A percentile compares a stretch with the other conserved stretches of the same genome.
These are phyloP conservation scores for Miniopterus natalensis DNA, from an alignment of 2,113 vertebrate species.

Conservation along the genomic window DNA sequence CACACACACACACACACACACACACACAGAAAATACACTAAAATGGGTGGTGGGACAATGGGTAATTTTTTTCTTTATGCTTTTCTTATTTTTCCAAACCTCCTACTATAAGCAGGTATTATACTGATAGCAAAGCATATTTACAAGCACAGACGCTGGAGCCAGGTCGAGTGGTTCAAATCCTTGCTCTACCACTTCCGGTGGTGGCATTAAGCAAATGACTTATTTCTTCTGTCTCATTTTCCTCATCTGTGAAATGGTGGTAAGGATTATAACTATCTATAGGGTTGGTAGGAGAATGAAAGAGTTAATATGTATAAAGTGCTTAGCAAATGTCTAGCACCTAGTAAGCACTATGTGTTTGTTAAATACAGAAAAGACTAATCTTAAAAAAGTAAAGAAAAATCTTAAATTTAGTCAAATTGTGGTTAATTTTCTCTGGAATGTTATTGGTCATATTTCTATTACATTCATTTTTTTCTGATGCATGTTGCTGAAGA, in stretches of 20 bases:
- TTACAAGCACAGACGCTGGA: constrained; percentile 24
- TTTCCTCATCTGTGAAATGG: constrained; percentile 26
- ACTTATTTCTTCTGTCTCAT: constrained; percentile 35
- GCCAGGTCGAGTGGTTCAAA: neutral
- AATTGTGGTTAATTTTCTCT: neutral
- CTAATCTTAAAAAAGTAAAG: neutral
- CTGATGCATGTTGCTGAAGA: neutral
- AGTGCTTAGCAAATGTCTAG: neutral
- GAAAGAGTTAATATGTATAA: neutral
- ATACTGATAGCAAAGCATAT: neutral
- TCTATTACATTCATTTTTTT: neutral
- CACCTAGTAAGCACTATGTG: neutral
- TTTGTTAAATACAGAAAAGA: neutral
- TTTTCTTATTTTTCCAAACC: constrained; percentile 52
- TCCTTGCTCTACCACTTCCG: neutral
- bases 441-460: neutral
- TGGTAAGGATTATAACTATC: neutral
- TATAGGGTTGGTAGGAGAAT: neutral
- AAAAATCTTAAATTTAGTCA: neutral
- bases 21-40: neutral
- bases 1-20: neutral
- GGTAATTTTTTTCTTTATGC: constrained; percentile 18
- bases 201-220: neutral
- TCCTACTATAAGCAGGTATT: neutral
- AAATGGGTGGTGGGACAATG: neutral